These are phyloP conservation scores for Drosophila formosana DNA, from an alignment of 2,888 invertebrate genomes.

Conservation along the genomic window DNA sequence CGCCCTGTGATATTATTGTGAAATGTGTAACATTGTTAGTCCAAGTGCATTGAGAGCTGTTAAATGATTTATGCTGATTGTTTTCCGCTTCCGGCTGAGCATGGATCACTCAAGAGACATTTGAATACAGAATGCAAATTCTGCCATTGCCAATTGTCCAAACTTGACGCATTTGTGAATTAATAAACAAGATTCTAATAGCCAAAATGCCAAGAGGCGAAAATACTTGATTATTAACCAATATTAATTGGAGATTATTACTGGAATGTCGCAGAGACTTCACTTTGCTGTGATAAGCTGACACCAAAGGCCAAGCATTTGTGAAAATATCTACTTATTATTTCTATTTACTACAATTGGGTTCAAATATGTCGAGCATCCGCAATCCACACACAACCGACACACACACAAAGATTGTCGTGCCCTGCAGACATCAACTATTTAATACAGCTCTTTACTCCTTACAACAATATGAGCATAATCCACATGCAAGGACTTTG, in stretches of 20 bases:
- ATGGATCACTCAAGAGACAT: background rate
- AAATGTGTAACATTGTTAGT: background rate
- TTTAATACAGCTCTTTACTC: constrained; percentile 21
- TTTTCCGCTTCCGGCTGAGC: constrained; percentile 2
- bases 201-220: background rate
- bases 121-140: background rate
- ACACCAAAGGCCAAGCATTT: background rate
- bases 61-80: background rate
- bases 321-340: constrained; percentile 27
- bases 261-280: background rate
- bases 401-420: constrained; percentile 1
- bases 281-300: background rate
- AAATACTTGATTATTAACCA: background rate
- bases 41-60: background rate
- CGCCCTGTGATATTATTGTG: background rate
- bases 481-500: constrained; percentile 39
- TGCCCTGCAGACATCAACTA: constrained; percentile 23
- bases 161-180: background rate
- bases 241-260: background rate
- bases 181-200: background rate
- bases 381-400: background rate
- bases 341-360: constrained; percentile 42
- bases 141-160: background rate
- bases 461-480: constrained; percentile 22
- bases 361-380: constrained; percentile 1